Evolutionary conservation across 2,888 invertebrate species (phyloP), one percentile per base, ranked within the genome.

Genomic region (Eupeodes luniger): DNA sequence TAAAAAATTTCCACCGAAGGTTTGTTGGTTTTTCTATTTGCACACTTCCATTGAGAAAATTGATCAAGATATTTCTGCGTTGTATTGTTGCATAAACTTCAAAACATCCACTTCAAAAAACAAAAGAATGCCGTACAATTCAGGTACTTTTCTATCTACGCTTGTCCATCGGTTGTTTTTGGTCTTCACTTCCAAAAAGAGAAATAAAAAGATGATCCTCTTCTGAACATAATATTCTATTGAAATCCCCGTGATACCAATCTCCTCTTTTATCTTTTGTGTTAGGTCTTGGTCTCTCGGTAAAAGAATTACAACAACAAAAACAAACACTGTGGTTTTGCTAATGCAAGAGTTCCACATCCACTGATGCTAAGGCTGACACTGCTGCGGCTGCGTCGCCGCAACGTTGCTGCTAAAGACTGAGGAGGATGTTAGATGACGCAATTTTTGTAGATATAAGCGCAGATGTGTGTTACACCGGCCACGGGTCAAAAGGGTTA

Each of bases 401-500:
- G 27, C 3, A 2, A 2, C 27, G 27, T 2, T 27, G 27, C 27
- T 27, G 27, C 27, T 27, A 2, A 27, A 27, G 27, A 27, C 27
- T 57, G 49, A 53, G 27, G 72, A 57, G 51, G 36, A 74, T 53
- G 47, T 34, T 2, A 1, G 61, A 78, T 85, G 79, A 80, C 49
- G 81, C 77, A 83, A 76, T 16, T 27, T 27, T 27, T 6, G 12
- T 12, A 16, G 19, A 40, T 9, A 44, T 49, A 12, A 34, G 47
- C 62, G 87, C 87, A 88, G 87, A 84, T 88, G 87, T 81, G 80
- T 78, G 84, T 67, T 85, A 81, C 27, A 27, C 88, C 75, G 88
- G 81, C 88, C 88, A 88, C 81, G 85, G 88, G 88, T 88, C 88
- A 88, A 84, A 87, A 88, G 81, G 88, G 88, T 81, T 85, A 64